These are phyloP conservation scores for Nettapus auritus DNA, from an alignment of 2,113 vertebrate species.

Conservation along the genomic window DNA sequence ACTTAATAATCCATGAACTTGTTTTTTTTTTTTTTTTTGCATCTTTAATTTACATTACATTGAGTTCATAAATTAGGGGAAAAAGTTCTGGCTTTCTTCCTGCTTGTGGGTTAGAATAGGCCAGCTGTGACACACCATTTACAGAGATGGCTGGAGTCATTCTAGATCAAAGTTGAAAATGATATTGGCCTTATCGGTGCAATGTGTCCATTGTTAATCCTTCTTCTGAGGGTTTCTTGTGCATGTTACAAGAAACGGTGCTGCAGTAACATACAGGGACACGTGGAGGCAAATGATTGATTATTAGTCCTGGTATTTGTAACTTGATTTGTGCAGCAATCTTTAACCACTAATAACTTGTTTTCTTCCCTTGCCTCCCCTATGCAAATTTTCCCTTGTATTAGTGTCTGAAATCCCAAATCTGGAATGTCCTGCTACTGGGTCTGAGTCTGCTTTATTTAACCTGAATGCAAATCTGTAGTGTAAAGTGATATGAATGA, in stretches of 20 bases:
- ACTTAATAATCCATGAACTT: slow-evolving; percentile 1
- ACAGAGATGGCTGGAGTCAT: neutral
- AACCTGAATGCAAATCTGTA: neutral
- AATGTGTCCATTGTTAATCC: neutral
- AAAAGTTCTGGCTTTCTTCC: neutral
- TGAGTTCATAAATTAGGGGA: neutral
- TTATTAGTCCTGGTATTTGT: slow-evolving; percentile 1
- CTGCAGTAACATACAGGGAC: neutral
- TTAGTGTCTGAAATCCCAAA: neutral
- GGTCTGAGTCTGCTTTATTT: neutral
- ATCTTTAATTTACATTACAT: neutral
- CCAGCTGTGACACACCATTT: neutral
- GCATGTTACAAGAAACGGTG: neutral
- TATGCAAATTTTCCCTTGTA: neutral
- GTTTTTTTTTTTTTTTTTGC: neutral
- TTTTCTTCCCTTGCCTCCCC: neutral
- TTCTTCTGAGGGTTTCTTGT: neutral
- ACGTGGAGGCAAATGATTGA: neutral
- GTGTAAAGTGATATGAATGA: neutral
- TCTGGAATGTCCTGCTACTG: neutral
- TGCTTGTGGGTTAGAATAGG: neutral
- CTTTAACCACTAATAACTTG: neutral
- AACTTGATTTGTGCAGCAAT: slow-evolving; percentile 2
- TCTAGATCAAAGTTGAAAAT: neutral
- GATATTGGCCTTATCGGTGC: neutral